Evolutionary conservation across 2,888 invertebrate species (phyloP).

Genomic region (Stenodema calcarata): DNA sequence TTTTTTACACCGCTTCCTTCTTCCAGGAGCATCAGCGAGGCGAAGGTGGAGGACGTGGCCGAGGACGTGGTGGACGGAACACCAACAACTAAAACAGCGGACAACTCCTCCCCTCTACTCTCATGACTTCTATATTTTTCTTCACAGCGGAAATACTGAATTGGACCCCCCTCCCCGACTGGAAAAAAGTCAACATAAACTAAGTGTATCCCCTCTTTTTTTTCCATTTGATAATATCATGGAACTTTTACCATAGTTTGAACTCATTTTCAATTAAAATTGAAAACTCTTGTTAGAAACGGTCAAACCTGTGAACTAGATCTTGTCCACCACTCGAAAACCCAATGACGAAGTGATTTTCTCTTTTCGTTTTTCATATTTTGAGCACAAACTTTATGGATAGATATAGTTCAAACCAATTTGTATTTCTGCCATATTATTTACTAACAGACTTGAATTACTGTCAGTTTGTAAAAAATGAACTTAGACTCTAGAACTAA

Average conservation of each 20-base stretch:
- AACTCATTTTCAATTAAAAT: not conserved
- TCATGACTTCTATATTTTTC: not conserved
- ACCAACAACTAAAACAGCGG: not conserved
- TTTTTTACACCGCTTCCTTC: too few species aligned
- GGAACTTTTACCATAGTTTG: not conserved
- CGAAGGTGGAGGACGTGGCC: slow-evolving; percentile 19
- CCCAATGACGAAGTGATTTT: too few species aligned
- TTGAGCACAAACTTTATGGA: too few species aligned
- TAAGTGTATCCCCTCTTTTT: not conserved
- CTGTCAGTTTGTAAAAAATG: too few species aligned
- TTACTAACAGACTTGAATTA: too few species aligned
- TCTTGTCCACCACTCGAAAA: not conserved
- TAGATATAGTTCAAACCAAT: too few species aligned
- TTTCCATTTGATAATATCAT: not conserved
- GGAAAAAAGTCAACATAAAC: not conserved
- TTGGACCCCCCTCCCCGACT: not conserved
- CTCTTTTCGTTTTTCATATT: too few species aligned
- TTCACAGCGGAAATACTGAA: slow-evolving; percentile 12
- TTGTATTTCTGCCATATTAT: too few species aligned
- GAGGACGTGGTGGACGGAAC: slow-evolving; percentile 36
- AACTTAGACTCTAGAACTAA: too few species aligned
- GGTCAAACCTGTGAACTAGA: not conserved
- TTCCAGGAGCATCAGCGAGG: slow-evolving; percentile 31
- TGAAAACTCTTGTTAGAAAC: not conserved
- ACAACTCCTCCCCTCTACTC: not conserved